phyloP scores from a whole-genome alignment of 1,140 invertebrate species.

The Aradophagus sp. region DNA sequence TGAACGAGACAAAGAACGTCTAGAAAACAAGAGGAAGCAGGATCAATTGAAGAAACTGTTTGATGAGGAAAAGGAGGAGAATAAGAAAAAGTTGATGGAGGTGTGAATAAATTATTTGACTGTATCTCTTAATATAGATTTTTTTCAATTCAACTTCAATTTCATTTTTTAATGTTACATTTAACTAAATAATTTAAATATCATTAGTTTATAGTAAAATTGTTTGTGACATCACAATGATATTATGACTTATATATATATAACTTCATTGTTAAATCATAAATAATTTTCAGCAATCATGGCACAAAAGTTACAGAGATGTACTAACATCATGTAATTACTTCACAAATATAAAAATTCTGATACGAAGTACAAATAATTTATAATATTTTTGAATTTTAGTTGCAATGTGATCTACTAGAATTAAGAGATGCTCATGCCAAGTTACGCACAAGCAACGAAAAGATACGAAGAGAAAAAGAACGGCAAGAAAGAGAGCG shows the following conservation, averaged over 20 bases:
- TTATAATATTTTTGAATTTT: slow-evolving; percentile 55
- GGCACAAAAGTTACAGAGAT: too few relatives aligned
- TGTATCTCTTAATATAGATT: too few relatives aligned
- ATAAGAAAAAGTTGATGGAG: slow-evolving; percentile 86
- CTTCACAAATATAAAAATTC: too few relatives aligned
- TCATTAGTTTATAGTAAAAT: too few relatives aligned
- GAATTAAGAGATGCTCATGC: slow-evolving; percentile 93
- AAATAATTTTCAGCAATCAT: too few relatives aligned
- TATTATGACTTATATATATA: too few relatives aligned
- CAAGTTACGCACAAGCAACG: slow-evolving; percentile 92
- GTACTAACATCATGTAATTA: too few relatives aligned
- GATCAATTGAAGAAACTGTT: slow-evolving; percentile 88
- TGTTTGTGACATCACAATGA: too few relatives aligned
- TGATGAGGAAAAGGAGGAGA: slow-evolving; percentile 93
- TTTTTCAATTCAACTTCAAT: slow-evolving; percentile 1
- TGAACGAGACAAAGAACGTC: slow-evolving; percentile 90
- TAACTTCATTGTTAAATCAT: too few relatives aligned
- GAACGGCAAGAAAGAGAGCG: slow-evolving; percentile 88
- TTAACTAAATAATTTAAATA: too few relatives aligned
- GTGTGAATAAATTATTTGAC: slow-evolving; percentile 66
- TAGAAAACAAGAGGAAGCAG: slow-evolving; percentile 88
- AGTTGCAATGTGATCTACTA: slow-evolving; percentile 90
- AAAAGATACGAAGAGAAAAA: slow-evolving; percentile 90
- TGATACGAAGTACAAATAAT: too few relatives aligned
- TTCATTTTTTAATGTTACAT: too few relatives aligned